Evolutionary conservation across 2,888 invertebrate genomes (phyloP), one percentile per base, ranked within the genome.

Genomic region (Aspidapion aeneum): DNA sequence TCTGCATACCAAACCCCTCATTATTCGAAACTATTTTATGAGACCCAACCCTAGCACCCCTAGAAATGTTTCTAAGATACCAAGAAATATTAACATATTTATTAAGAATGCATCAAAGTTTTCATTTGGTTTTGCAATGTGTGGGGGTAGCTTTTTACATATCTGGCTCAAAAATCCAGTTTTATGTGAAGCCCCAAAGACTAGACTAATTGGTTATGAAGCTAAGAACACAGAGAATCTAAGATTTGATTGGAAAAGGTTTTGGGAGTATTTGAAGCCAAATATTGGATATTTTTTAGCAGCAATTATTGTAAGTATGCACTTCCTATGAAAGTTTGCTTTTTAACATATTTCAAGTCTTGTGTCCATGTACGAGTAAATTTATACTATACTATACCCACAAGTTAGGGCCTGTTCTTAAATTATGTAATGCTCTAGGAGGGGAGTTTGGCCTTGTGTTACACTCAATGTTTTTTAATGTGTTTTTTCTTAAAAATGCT

Each of bases 201-300:
- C 76, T 7, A 72, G 80, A 66, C 66, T 80, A 68, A 73, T 69
- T 7, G 78, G 78, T n/a, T 80, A 75, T 66, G 69, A 66, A 62
- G 69, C 69, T 59, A 59, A 57, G 22, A 64, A 78, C 21, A 83
- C 83, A 57, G 85, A 85, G 60, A 82, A 84, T 69, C 77, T 83
- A 0, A 83, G 85, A 66, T 94, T 95, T 81, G 90, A 93, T 74
- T 95, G 94, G 94, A 82, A 78, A 18, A 86, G 84, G 65, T 87
- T 96, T 66, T 86, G 90, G 78, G 75, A 81, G 16, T 89, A 95
- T 75, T 78, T 96, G 1, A 82, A 84, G 74, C 92, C 93, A 20
- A 90, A 94, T 77, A 81, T 90, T 65, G 89, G 88, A 85, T 86
- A 91, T 68, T 83, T 96, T 60, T 74, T 89, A 3, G 86, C 89